Evolutionary conservation across 1,140 invertebrate species (phyloP).

Genomic region (Drosophila lini): DNA sequence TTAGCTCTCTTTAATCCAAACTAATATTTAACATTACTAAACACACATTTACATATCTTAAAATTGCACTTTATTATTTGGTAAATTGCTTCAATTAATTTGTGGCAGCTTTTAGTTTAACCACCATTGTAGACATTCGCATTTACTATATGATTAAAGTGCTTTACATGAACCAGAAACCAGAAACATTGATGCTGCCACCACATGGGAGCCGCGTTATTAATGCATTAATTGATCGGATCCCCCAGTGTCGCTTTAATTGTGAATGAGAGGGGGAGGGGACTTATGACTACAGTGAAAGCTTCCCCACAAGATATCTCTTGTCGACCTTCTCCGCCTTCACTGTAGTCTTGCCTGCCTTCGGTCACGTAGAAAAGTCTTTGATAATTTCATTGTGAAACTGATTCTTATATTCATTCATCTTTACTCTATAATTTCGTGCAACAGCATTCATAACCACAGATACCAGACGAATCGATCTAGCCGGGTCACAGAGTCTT

Average conservation of each 20-base stretch:
- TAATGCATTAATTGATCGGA: conserved; percentile 68
- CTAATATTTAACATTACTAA: too few relatives aligned
- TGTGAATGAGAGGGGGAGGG: conserved; percentile 3
- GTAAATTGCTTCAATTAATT: not conserved
- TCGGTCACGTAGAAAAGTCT: conserved; percentile 54
- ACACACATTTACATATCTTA: too few relatives aligned
- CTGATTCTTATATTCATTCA: not conserved
- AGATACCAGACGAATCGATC: not conserved
- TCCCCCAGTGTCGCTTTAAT: conserved; percentile 35
- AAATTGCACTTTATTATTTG: not conserved
- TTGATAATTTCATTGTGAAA: conserved; percentile 1
- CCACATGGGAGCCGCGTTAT: conserved; percentile 11
- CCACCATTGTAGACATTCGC: not conserved
- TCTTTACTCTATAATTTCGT: not conserved
- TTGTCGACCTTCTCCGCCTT: conserved; percentile 5
- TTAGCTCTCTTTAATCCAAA: too few relatives aligned
- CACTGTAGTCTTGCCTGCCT: conserved; percentile 40
- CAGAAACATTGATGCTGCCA: conserved; percentile 26
- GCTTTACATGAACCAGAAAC: conserved; percentile 36
- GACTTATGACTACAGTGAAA: conserved; percentile 19
- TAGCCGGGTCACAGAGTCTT: not conserved
- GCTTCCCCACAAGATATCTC: conserved; percentile 9
- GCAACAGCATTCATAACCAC: too few relatives aligned
- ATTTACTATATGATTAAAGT: conserved; percentile 7
- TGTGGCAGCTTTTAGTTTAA: not conserved